Evolutionary conservation across 2,888 invertebrate species (phyloP).

Genomic region (Drosophila algonquin): DNA sequence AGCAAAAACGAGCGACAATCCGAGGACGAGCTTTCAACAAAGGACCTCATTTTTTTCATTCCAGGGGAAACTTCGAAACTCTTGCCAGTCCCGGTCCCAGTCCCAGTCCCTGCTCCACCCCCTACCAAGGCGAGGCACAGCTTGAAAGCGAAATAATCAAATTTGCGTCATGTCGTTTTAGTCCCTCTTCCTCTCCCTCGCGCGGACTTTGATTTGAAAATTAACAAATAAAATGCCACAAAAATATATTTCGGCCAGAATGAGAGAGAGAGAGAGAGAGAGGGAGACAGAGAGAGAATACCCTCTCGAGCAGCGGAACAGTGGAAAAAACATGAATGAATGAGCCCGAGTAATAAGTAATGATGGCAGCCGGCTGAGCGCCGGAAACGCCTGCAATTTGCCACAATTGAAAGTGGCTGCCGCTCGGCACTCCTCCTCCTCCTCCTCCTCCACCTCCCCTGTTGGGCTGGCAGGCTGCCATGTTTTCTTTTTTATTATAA

Average conservation of each 20-base stretch:
- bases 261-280: background rate
- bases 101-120: background rate
- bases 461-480: constrained; percentile 56
- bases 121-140: constrained; percentile 36
- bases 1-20: constrained; percentile 28
- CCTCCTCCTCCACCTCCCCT: constrained; percentile 5
- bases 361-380: constrained; percentile 74
- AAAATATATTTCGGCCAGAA: constrained; percentile 30
- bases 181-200: constrained; percentile 12
- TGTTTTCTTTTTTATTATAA: constrained; percentile 53
- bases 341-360: constrained; percentile 56
- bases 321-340: background rate
- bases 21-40: constrained; percentile 17
- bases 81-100: constrained; percentile 11
- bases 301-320: background rate
- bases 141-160: constrained; percentile 70
- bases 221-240: constrained; percentile 73
- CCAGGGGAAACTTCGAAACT: constrained; percentile 23
- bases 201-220: constrained; percentile 69
- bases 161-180: constrained; percentile 68
- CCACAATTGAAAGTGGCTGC: constrained; percentile 80
- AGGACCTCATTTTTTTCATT: constrained; percentile 4
- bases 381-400: constrained; percentile 80
- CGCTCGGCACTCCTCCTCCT: constrained; percentile 18
- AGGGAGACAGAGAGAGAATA: background rate